phyloP scores from a whole-genome alignment of 2,797 vertebrate genomes.

The Tragopan temminckii region DNA sequence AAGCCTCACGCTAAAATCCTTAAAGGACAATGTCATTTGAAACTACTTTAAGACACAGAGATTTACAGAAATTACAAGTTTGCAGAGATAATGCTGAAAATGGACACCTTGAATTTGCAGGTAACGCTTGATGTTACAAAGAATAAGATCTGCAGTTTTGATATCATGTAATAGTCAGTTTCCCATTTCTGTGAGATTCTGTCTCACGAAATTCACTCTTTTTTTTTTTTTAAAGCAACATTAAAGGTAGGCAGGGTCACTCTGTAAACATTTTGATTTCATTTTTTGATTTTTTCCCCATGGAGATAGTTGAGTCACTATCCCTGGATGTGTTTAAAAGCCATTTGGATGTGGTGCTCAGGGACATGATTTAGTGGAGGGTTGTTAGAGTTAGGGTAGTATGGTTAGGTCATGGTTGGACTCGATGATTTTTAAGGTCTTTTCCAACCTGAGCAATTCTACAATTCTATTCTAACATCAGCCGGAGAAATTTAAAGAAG shows the following conservation, averaged over 20 bases:
- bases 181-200: background rate
- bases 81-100: background rate
- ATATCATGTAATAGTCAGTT: fast-evolving
- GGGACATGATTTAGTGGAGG: too few relatives aligned
- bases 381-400: too few relatives aligned
- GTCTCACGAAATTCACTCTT: background rate
- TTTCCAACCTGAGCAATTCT: too few relatives aligned
- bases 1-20: background rate
- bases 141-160: background rate
- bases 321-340: too few relatives aligned
- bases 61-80: background rate
- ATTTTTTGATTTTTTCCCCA: too few relatives aligned
- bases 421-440: too few relatives aligned
- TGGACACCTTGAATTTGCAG: background rate
- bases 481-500: background rate
- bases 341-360: too few relatives aligned
- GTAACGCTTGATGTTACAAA: background rate
- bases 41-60: background rate
- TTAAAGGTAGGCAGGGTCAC: background rate
- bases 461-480: background rate
- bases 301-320: too few relatives aligned
- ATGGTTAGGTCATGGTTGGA: too few relatives aligned
- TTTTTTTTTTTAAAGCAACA: background rate
- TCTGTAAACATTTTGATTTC: background rate
- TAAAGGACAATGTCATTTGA: fast-evolving